Evolutionary conservation across 2,888 invertebrate species (phyloP), one percentile per base, ranked within the genome.

Genomic region (Cacoxenus indagator): DNA sequence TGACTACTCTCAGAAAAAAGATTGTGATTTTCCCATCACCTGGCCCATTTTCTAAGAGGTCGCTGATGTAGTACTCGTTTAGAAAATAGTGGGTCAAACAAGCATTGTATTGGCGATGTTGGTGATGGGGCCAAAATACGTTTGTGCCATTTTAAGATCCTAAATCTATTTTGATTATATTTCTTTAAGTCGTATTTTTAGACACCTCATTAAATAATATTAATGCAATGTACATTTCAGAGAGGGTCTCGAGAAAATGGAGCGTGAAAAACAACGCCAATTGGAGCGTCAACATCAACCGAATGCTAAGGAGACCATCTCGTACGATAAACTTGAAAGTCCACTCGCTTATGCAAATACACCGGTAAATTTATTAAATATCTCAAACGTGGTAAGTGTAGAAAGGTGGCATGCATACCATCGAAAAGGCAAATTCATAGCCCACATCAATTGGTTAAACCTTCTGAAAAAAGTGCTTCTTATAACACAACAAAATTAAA

Each of bases 161-260:
- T n/a, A n/a, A n/a, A n/a, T n/a, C n/a, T n/a, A n/a, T n/a, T n/a
- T n/a, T n/a, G n/a, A n/a, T n/a, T n/a, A n/a, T n/a, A n/a, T n/a
- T n/a, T n/a, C n/a, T n/a, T n/a, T n/a, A n/a, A n/a, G n/a, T n/a
- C n/a, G n/a, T n/a, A n/a, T n/a, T n/a, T n/a, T n/a, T n/a, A n/a
- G n/a, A n/a, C n/a, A n/a, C n/a, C n/a, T n/a, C n/a, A n/a, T n/a
- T 37, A 22, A 61, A 43, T 24, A 9, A 29, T 45, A 8, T 43
- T 9, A 24, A 54, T 27, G 29, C 1, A n/a, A n/a, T n/a, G n/a
- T n/a, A n/a, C n/a, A n/a, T 70, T 73, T 17, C 68, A 88, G 88
- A 66, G 90, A 91, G 90, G 98, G 98, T 37, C 89, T 99, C 76
- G 98, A 98, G 85, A 98, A 98, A 90, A 98, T 98, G 96, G 98